phyloP scores from a whole-genome alignment of 2,797 vertebrate genomes.

The Etheostoma nigrum region DNA sequence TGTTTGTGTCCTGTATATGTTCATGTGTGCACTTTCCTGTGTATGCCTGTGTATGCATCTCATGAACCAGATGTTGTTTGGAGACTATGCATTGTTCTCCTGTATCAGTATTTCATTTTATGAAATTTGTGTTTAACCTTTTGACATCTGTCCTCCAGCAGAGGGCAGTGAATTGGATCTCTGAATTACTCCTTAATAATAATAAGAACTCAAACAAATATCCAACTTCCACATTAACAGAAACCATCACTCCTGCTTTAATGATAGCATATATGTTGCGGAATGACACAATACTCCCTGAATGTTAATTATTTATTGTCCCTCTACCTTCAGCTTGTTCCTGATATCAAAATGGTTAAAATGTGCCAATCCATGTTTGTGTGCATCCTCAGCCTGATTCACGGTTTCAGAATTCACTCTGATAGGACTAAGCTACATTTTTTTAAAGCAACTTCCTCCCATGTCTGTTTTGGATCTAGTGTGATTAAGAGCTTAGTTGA shows the following conservation, averaged over 20 bases:
- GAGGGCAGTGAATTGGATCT: slow-evolving; percentile 80
- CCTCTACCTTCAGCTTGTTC: neutral
- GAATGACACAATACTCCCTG: neutral
- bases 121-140: slow-evolving; percentile 34
- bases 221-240: neutral
- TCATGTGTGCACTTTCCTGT: slow-evolving; percentile 1
- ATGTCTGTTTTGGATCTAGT: slow-evolving; percentile 72
- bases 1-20: slow-evolving; percentile 49
- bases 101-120: slow-evolving; percentile 3
- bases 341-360: slow-evolving; percentile 34
- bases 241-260: slow-evolving; percentile 2
- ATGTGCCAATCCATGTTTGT: slow-evolving; percentile 29
- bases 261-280: neutral
- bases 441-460: slow-evolving; percentile 27
- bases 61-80: slow-evolving; percentile 2
- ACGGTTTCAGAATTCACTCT: slow-evolving; percentile 42
- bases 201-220: neutral
- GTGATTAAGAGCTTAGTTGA: slow-evolving; percentile 73
- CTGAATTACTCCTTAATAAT: neutral
- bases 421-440: slow-evolving; percentile 41
- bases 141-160: slow-evolving; percentile 76
- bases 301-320: neutral
- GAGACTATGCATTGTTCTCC: neutral
- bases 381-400: slow-evolving; percentile 17
- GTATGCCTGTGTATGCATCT: neutral